Evolutionary conservation across 2,113 vertebrate genomes (phyloP).

Genomic region (Hassar affinis): DNA sequence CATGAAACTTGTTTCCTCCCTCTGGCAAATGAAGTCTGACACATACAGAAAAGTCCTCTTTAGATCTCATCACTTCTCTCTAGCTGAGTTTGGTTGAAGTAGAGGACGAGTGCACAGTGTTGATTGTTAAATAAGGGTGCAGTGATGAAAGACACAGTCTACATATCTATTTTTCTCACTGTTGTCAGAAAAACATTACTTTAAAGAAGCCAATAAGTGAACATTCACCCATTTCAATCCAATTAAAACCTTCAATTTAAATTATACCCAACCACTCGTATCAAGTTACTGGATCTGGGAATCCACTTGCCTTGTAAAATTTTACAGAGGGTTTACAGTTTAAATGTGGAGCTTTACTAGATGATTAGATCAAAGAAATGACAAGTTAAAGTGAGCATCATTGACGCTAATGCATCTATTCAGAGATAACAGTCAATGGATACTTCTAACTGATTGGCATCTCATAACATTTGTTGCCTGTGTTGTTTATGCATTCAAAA

Average conservation of each 20-base stretch:
- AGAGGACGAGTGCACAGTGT: not conserved
- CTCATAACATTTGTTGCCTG: slow-evolving; percentile 14
- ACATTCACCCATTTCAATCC: slow-evolving; percentile 20
- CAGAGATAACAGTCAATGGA: not conserved
- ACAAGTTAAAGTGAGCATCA: slow-evolving; percentile 60
- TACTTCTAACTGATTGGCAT: slow-evolving; percentile 20
- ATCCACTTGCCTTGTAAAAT: slow-evolving; percentile 7
- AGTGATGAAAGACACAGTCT: slow-evolving; percentile 22
- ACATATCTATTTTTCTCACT: not conserved
- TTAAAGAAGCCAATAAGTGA: slow-evolving; percentile 28
- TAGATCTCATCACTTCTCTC: not conserved
- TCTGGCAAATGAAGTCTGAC: slow-evolving; percentile 28
- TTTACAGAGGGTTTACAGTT: not conserved
- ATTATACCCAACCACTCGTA: not conserved
- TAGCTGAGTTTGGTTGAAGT: not conserved
- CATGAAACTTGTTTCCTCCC: slow-evolving; percentile 22
- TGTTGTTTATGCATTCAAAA: slow-evolving; percentile 32
- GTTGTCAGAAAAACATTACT: not conserved
- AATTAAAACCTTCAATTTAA: slow-evolving; percentile 37
- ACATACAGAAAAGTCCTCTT: slow-evolving; percentile 16
- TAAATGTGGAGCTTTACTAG: not conserved
- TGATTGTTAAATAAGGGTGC: slow-evolving; percentile 21
- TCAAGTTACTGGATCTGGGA: slow-evolving; percentile 27
- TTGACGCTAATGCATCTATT: slow-evolving; percentile 47
- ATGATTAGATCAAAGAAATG: slow-evolving; percentile 62